A percentile compares a stretch with the other conserved stretches of the same genome.
Evolutionary conservation across 2,888 invertebrate species (phyloP).

Genomic region (Nycteola revayana): DNA sequence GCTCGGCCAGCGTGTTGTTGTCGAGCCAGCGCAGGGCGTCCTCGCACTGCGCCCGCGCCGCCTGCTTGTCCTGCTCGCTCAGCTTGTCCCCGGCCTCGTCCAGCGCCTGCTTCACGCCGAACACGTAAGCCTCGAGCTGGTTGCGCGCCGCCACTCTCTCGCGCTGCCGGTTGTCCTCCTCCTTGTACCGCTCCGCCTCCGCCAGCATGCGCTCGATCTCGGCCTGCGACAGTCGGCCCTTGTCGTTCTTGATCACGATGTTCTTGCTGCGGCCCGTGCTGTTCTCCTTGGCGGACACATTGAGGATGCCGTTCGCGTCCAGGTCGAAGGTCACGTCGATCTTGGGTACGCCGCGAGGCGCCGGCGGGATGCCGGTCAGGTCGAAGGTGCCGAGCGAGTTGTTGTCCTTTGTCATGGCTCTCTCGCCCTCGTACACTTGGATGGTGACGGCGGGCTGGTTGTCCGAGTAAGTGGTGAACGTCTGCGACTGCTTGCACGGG

Average conservation of each 20-base stretch:
- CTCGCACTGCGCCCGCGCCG: constrained; percentile 71
- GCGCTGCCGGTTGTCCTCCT: constrained; percentile 86
- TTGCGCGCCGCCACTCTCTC: constrained; percentile 86
- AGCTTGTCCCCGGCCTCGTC: constrained; percentile 84
- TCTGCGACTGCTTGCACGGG: constrained; percentile 86
- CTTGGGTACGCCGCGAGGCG: constrained; percentile 84
- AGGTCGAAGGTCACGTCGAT: constrained; percentile 83
- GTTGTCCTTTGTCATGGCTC: constrained; percentile 90
- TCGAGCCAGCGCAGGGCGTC: constrained; percentile 87
- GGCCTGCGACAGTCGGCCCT: constrained; percentile 83
- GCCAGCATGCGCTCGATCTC: constrained; percentile 90
- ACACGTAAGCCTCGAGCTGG: constrained; percentile 86
- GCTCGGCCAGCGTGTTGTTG: constrained; percentile 83
- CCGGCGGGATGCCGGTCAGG: constrained; percentile 83
- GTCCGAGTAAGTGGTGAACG: constrained; percentile 91
- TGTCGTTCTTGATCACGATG: constrained; percentile 88
- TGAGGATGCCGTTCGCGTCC: constrained; percentile 84
- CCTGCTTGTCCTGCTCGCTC: constrained; percentile 84
- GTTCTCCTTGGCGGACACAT: constrained; percentile 89
- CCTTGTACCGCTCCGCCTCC: constrained; percentile 87
- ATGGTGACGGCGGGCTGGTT: constrained; percentile 86
- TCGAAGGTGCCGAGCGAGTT: constrained; percentile 77
- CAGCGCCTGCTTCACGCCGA: constrained; percentile 85
- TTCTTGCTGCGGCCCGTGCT: constrained; percentile 85
- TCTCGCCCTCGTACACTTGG: constrained; percentile 84